These are phyloP conservation scores for Sebastes variabilis DNA, from an alignment of 2,797 vertebrate species.

Conservation along the genomic window DNA sequence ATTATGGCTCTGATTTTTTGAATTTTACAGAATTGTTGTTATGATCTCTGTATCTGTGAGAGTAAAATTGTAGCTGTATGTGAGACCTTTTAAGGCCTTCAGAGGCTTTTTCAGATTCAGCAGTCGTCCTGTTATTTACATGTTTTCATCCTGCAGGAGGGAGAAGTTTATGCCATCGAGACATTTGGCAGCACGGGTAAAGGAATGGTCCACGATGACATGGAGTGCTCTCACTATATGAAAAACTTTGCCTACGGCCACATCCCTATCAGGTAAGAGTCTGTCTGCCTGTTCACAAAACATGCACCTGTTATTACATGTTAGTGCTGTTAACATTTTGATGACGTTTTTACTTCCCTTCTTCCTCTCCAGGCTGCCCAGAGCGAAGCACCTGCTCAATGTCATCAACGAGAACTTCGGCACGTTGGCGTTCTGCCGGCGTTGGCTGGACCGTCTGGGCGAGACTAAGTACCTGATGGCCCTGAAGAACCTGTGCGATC, in stretches of 20 bases:
- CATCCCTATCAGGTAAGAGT: slow-evolving; percentile 94
- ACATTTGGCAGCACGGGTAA: slow-evolving; percentile 99
- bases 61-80: not conserved
- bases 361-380: slow-evolving; percentile 86
- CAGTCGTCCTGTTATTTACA: not conserved
- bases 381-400: slow-evolving; percentile 96
- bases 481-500: slow-evolving; percentile 98
- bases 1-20: not conserved
- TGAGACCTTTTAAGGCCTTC: not conserved
- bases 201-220: slow-evolving; percentile 98
- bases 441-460: slow-evolving; percentile 97
- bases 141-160: slow-evolving; percentile 83
- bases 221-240: slow-evolving; percentile 99
- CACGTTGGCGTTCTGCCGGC: slow-evolving; percentile 97
- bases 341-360: not conserved
- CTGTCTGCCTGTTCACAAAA: not conserved
- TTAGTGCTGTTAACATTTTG: no score
- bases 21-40: not conserved
- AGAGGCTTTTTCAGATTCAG: not conserved
- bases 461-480: slow-evolving; percentile 99
- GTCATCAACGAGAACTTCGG: slow-evolving; percentile 99
- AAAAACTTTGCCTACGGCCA: slow-evolving; percentile 99
- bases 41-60: not conserved
- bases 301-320: not conserved
- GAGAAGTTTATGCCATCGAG: slow-evolving; percentile 98